Evolutionary conservation across 2,797 vertebrate species (phyloP), one percentile per base, ranked within the genome.

Genomic region (Rallus crepitans): DNA sequence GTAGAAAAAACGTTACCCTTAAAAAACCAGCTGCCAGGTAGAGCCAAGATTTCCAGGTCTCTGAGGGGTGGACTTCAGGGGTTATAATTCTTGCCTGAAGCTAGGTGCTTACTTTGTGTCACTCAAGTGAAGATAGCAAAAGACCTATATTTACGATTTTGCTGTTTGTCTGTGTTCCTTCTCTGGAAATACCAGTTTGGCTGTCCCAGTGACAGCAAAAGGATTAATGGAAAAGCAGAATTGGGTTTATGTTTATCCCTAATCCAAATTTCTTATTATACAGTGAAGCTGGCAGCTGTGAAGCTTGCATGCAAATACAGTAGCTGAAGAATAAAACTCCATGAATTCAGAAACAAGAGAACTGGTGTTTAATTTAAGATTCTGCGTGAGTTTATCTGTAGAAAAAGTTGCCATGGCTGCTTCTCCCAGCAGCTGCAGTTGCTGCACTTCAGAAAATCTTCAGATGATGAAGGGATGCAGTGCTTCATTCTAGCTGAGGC

Each of bases 201-300:
- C 72, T 80, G 65, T 84, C 42, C 53, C 35, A 73, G 27, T 90
- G 80, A 59, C 52, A 87, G 72, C 42, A 78, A 64, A 93, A 84
- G 52, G 86, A 95, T 95, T 96, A 94, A 78, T 69, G 75, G 80
- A 80, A 85, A 86, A 91, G 52, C 84, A 78, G 82, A 93, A 82
- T 64, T 92, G 9, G n/a, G 53, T 93, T 94, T 96, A 28, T 71
- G 75, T 94, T 94, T 93, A 90, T 95, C 77, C 69, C 31, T 96
- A 95, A 95, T 94, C 79, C 87, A 86, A 69, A 87, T 90, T 94
- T 89, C 56, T 6, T 72, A 55, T 89, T 82, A 68, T 73, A 28
- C 71, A 31, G 72, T 0, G 7, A 97, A 95, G 61, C 53, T 95
- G 93, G 81, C 84, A 91, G 65, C 90, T 86, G 52, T 56, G 90